Conservation (phyloP, 2,888 invertebrate genomes). For the Trachelus iudaicus region DNA sequence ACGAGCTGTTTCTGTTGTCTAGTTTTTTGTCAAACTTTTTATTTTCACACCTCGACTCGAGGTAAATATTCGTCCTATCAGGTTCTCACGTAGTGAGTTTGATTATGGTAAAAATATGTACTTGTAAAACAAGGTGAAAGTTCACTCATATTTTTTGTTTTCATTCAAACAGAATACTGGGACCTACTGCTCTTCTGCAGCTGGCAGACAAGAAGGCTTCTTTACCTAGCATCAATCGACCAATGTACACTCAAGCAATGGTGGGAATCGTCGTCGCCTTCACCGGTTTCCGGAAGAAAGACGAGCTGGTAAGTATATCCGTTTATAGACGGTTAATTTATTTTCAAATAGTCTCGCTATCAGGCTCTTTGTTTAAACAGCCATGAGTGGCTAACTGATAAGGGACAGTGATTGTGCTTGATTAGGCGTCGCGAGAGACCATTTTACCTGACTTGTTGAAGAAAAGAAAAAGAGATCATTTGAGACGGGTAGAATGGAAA, state of each 20-base stretch:
- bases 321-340: not conserved
- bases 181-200: slow-evolving; percentile 83
- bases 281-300: slow-evolving; percentile 90
- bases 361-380: not conserved
- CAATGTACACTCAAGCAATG: slow-evolving; percentile 90
- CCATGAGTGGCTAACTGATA: not conserved
- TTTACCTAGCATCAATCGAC: slow-evolving; percentile 80
- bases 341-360: not conserved
- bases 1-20: not conserved
- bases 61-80: not conserved
- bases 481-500: not conserved
- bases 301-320: slow-evolving; percentile 80
- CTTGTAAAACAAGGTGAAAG: not conserved
- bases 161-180: slow-evolving; percentile 73
- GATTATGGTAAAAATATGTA: not conserved
- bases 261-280: slow-evolving; percentile 89
- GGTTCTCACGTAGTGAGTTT: not conserved
- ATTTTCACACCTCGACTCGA: not conserved
- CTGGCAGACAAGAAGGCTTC: slow-evolving; percentile 77
- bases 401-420: not conserved
- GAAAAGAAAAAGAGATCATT: not conserved
- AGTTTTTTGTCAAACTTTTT: not conserved
- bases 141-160: not conserved
- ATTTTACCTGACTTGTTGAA: not conserved
- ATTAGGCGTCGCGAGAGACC: not conserved